Evolutionary conservation across 1,140 invertebrate species (phyloP).

Genomic region (Solenopsis invicta): DNA sequence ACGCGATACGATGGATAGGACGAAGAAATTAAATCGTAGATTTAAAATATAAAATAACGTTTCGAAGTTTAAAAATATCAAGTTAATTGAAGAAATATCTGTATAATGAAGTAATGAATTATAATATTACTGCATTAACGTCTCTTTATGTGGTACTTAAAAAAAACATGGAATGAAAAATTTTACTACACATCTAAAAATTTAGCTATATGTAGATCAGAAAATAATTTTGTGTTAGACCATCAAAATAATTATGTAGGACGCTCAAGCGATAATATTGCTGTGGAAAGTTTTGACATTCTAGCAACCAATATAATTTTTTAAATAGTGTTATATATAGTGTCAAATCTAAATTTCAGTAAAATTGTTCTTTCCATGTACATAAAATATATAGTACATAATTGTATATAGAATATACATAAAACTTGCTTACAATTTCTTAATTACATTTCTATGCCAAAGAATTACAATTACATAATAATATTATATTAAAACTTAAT

Average conservation of each 20-base stretch:
- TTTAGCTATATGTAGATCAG: too few species aligned
- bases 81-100: neutral
- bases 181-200: too few species aligned
- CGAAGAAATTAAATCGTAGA: conserved; percentile 16
- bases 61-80: neutral
- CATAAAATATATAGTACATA: too few species aligned
- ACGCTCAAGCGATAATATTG: too few species aligned
- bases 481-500: neutral
- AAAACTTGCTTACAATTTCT: neutral
- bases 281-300: too few species aligned
- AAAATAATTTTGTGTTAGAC: too few species aligned
- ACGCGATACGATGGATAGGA: neutral
- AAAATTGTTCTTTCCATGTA: too few species aligned
- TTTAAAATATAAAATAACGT: conserved; percentile 1
- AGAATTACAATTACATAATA: neutral
- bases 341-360: too few species aligned
- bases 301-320: too few species aligned
- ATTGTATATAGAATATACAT: too few species aligned
- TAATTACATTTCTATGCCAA: neutral
- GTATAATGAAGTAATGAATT: neutral
- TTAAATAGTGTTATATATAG: too few species aligned
- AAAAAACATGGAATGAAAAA: neutral
- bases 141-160: neutral
- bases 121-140: neutral
- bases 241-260: too few species aligned